Percentiles rank a stretch among this genome's conserved stretches.
phyloP scores from a whole-genome alignment of 2,888 invertebrate genomes.

The Podotricha telesiphe region DNA sequence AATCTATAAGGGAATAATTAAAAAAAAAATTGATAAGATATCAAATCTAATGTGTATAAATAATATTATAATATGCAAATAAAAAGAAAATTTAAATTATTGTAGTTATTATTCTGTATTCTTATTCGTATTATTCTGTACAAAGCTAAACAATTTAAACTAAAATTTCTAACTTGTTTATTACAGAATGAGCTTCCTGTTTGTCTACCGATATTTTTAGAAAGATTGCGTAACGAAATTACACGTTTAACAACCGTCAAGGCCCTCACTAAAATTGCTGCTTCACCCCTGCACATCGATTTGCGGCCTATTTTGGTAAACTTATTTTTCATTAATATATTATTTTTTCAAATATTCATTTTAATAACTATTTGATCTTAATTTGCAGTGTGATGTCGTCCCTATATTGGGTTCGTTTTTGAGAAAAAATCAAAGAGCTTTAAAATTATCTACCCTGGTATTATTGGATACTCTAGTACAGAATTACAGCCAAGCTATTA shows the following conservation, averaged over 20 bases:
- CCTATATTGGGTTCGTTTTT: conserved; percentile 97
- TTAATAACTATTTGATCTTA: not conserved
- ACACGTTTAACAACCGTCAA: conserved; percentile 98
- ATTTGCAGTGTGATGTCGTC: conserved; percentile 90
- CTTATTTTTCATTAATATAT: conserved; percentile 34
- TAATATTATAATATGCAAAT: too few species aligned
- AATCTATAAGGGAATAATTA: too few species aligned
- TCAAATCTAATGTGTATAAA: too few species aligned
- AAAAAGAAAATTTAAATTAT: too few species aligned
- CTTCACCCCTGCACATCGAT: conserved; percentile 93
- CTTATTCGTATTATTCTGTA: too few species aligned
- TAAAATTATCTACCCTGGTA: conserved; percentile 95
- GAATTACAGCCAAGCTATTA: conserved; percentile 90
- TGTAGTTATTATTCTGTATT: too few species aligned
- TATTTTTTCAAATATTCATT: not conserved
- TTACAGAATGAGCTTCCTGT: conserved; percentile 87
- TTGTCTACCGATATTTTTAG: conserved; percentile 97
- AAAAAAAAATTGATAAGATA: too few species aligned
- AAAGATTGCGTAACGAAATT: conserved; percentile 97
- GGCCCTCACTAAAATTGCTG: conserved; percentile 96
- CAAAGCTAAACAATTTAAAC: too few species aligned
- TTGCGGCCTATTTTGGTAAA: conserved; percentile 90
- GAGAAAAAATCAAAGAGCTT: conserved; percentile 97
- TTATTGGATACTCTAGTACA: conserved; percentile 95
- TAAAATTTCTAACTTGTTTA: conserved; percentile 3